Conservation (phyloP, 2,888 invertebrate genomes). For the Aspidiotus rigidus region DNA sequence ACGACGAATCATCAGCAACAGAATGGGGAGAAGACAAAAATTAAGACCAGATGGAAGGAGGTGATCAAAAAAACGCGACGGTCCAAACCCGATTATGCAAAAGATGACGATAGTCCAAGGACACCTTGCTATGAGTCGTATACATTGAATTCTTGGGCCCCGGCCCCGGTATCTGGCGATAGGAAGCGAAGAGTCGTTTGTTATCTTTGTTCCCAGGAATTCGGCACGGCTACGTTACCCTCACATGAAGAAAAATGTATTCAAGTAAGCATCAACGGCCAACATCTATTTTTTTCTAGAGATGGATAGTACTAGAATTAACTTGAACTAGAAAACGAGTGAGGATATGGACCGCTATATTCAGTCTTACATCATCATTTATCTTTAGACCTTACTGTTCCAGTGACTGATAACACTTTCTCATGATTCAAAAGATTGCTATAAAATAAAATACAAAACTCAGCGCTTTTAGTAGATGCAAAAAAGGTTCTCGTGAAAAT, state of each 20-base stretch:
- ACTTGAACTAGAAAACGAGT: too few relatives aligned
- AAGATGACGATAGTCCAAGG: neutral
- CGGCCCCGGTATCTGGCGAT: slow-evolving; percentile 34
- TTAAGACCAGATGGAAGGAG: slow-evolving; percentile 17
- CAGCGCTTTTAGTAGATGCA: too few relatives aligned
- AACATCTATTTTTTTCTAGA: too few relatives aligned
- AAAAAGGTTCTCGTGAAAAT: too few relatives aligned
- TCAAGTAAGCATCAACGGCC: slow-evolving; percentile 47
- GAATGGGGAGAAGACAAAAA: slow-evolving; percentile 5
- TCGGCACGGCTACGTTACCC: slow-evolving; percentile 55
- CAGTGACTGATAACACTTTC: neutral
- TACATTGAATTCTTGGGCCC: slow-evolving; percentile 21
- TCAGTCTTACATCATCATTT: too few relatives aligned
- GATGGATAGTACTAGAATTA: too few relatives aligned
- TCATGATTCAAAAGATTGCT: too few relatives aligned
- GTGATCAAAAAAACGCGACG: slow-evolving; percentile 16
- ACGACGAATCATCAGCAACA: neutral
- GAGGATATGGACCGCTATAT: too few relatives aligned
- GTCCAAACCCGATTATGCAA: neutral
- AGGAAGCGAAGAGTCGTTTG: slow-evolving; percentile 45
- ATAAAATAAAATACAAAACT: too few relatives aligned
- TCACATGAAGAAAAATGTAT: slow-evolving; percentile 60
- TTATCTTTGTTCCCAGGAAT: slow-evolving; percentile 57
- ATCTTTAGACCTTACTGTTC: neutral
- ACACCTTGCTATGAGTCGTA: neutral